Evolutionary conservation across 92 coral and sea anemone genomes (phyloP).

Genomic region (Scolanthus callimorphus): DNA sequence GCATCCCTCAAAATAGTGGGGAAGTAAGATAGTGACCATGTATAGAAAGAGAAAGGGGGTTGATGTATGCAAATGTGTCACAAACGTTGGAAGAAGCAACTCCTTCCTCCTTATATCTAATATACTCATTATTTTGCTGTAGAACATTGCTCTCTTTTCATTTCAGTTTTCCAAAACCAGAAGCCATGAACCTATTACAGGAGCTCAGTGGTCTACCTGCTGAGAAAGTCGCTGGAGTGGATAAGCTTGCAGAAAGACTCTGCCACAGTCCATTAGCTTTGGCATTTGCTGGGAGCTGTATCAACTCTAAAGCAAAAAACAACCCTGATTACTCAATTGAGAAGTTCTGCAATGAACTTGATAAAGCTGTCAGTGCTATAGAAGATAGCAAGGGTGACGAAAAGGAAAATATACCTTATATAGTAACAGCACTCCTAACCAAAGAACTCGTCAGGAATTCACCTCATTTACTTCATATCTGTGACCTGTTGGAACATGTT

Average conservation of each 20-base stretch:
- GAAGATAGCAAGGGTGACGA: slow-evolving; percentile 12
- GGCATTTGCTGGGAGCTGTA: slow-evolving; percentile 70
- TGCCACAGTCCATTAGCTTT: slow-evolving; percentile 66
- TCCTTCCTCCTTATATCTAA: too few species aligned
- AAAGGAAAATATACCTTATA: slow-evolving; percentile 22
- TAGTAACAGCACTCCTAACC: slow-evolving; percentile 62
- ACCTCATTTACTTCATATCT: slow-evolving; percentile 76
- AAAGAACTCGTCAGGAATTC: slow-evolving; percentile 44
- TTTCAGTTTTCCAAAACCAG: too few species aligned
- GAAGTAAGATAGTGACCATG: too few species aligned
- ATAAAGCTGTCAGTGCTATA: slow-evolving; percentile 28
- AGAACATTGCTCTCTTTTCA: too few species aligned
- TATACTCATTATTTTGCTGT: too few species aligned
- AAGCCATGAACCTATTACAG: slow-evolving; percentile 62
- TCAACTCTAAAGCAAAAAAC: slow-evolving; percentile 46
- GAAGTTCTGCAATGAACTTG: slow-evolving; percentile 53
- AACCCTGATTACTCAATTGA: slow-evolving; percentile 48
- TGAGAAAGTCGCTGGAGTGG: slow-evolving; percentile 30
- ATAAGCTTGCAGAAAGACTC: slow-evolving; percentile 30
- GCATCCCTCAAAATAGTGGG: too few species aligned
- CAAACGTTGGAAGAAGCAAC: too few species aligned
- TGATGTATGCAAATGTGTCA: too few species aligned
- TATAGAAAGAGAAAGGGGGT: too few species aligned
- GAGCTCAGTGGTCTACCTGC: slow-evolving; percentile 45
- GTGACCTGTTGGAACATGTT: slow-evolving; percentile 87